Evolutionary conservation across 2,888 invertebrate genomes (phyloP), one percentile per base, ranked within the genome.

Genomic region (Catocala nupta): DNA sequence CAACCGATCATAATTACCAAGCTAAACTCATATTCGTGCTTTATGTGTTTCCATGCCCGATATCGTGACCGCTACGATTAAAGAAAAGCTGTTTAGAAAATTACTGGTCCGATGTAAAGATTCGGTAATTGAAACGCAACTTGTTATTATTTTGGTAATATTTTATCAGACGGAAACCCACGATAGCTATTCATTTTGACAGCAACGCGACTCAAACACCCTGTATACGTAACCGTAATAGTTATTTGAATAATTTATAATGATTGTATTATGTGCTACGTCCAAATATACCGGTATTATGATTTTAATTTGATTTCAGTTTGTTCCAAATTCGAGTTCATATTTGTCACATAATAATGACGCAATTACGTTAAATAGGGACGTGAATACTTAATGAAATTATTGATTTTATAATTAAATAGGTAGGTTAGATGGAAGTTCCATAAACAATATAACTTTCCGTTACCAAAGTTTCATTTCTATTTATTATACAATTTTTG

Each of bases 71-170:
- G n/a, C 33, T 39, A 36, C 55, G 50, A 71, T 75, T 62, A 61
- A 61, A 63, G 63, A 60, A 69, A 36, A 10, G 44, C 64, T 56
- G 54, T 70, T 74, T 65, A 67, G 61, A 60, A 77, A 75, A 75
- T 75, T 63, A 77, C 55, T 70, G 42, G 67, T 51, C 57, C 36
- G 52, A 50, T 62, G 60, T 71, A 58, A 60, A 65, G 67, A 74
- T 77, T 65, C 60, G 45, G 74, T 77, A 74, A 75, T 75, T 77
- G 75, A 75, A 75, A 75, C 70, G 51, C 65, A 74, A 66, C 66
- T 59, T 71, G 56, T 65, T 73, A 63, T 77, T 70, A 77, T 43
- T 50, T 52, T 53, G 25, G 51, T 71, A 67, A 74, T 75, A 73
- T 75, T 71, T 77, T 55, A 69, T 59, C 42, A 9, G 49, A 44